Evolutionary conservation across 1,140 invertebrate species (phyloP), one percentile per base, ranked within the genome.

Genomic region (Papilio polytes): DNA sequence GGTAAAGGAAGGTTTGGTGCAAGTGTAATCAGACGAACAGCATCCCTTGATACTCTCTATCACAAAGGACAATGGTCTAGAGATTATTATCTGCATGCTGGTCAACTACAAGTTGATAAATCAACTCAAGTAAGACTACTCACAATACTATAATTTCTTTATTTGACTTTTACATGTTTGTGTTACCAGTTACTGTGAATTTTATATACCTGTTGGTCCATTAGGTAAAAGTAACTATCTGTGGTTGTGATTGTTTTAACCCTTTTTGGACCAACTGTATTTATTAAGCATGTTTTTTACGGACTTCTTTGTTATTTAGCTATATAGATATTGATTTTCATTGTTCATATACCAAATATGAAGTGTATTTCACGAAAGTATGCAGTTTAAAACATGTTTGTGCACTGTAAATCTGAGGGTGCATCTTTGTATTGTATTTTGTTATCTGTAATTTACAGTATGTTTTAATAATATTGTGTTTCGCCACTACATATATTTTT

Each of bases 1-100:
- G 96, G 95, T 78, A 97, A 97, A 95, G 96, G 96, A 86, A 95
- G 96, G 91, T 96, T 96, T 91, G 93, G 92, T 89, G 91, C 92
- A 86, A 96, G 94, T 95, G 96, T 95, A 31, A 97, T 98, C 85
- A 94, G 97, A 87, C 96, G 97, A 79, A 97, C 97, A 84, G 97
- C 97, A 73, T 98, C 97, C 15, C 91, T 98, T 84, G 97, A 98
- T 88, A 97, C 97, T 20, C 96, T 98, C 83, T 97, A 97, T 91
- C 95, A 97, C 79, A 96, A 97, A 89, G 97, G 97, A 86, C 97
- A 97, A 85, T 97, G 97, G 97, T 97, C 97, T 73, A 96, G 96
- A 85, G 97, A 97, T 86, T 96, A 95, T 83, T 96, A 97, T 86
- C 96, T 96, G 82, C 96, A 97, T 91, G 96, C 96, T 85, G 96